Percentiles rank a stretch among this genome's conserved stretches.
Evolutionary conservation across 2,113 vertebrate genomes (phyloP).

Genomic region (Thalassarche chlororhynchos): DNA sequence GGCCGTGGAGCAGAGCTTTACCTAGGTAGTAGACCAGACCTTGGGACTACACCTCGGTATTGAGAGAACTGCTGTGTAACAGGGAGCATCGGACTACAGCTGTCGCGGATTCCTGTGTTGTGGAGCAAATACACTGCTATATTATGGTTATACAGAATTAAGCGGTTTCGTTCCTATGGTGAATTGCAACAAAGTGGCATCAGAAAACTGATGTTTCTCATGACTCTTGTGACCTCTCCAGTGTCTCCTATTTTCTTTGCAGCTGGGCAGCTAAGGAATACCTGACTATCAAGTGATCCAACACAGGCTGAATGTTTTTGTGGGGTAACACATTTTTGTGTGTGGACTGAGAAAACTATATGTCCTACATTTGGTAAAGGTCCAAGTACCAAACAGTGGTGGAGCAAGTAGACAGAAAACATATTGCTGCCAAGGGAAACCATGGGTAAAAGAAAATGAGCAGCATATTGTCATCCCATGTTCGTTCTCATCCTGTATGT

Average conservation of each 20-base stretch:
- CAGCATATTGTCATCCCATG: background rate
- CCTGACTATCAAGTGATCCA: background rate
- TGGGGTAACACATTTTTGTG: background rate
- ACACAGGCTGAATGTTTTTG: background rate
- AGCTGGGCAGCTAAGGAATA: background rate
- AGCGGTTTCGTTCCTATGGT: background rate
- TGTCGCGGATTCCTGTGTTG: background rate
- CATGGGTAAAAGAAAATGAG: background rate
- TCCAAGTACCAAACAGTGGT: background rate
- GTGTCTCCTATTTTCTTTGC: background rate
- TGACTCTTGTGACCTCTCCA: background rate
- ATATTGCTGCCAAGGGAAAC: background rate
- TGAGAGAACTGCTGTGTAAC: accelerated
- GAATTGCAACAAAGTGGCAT: background rate
- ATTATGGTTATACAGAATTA: background rate
- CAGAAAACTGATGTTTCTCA: background rate
- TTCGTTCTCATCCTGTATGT: background rate
- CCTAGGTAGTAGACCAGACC: background rate
- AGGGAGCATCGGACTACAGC: background rate
- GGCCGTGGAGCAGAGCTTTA: background rate
- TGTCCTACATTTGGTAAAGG: background rate
- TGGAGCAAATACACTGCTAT: background rate
- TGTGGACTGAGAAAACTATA: background rate
- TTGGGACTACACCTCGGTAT: accelerated
- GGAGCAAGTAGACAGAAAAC: background rate